Evolutionary conservation across 2,888 invertebrate genomes (phyloP).

Genomic region (Drosophila trichaetosa): DNA sequence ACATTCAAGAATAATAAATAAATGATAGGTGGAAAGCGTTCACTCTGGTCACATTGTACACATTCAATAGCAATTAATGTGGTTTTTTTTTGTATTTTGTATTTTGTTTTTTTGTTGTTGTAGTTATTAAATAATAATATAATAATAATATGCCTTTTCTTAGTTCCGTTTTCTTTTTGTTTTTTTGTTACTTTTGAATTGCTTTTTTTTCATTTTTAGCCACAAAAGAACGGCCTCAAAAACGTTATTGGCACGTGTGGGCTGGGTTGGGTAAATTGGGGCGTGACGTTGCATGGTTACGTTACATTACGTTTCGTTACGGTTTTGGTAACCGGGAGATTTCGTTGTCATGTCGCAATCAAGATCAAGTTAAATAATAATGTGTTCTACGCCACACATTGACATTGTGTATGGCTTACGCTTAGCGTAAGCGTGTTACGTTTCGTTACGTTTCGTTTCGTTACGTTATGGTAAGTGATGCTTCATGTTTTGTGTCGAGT

Average conservation of each 20-base stretch:
- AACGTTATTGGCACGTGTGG: constrained; percentile 47
- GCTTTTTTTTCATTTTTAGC: constrained; percentile 29
- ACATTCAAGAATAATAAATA: constrained; percentile 55
- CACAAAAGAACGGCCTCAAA: constrained; percentile 51
- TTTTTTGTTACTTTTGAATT: constrained; percentile 22
- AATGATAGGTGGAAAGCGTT: constrained; percentile 70
- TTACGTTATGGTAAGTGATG: constrained; percentile 20
- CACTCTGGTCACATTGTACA: constrained; percentile 62
- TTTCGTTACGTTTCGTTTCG: neutral
- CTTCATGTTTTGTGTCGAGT: neutral
- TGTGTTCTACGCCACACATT: neutral
- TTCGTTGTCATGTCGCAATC: constrained; percentile 8
- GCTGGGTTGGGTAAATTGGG: constrained; percentile 36
- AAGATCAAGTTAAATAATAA: constrained; percentile 7
- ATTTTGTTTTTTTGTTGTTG: neutral
- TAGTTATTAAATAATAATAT: constrained; percentile 44
- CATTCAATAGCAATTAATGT: constrained; percentile 27
- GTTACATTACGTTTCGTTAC: constrained; percentile 3
- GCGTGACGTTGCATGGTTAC: constrained; percentile 20
- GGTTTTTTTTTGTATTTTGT: constrained; percentile 10
- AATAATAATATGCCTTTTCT: constrained; percentile 57
- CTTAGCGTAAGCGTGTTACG: neutral
- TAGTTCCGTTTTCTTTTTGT: constrained; percentile 26
- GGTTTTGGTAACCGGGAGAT: neutral
- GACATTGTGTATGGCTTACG: neutral